Percentiles rank a stretch among this genome's conserved stretches.
These are phyloP conservation scores for Perodicticus potto DNA, from an alignment of 2,797 vertebrate genomes.

Conservation along the genomic window DNA sequence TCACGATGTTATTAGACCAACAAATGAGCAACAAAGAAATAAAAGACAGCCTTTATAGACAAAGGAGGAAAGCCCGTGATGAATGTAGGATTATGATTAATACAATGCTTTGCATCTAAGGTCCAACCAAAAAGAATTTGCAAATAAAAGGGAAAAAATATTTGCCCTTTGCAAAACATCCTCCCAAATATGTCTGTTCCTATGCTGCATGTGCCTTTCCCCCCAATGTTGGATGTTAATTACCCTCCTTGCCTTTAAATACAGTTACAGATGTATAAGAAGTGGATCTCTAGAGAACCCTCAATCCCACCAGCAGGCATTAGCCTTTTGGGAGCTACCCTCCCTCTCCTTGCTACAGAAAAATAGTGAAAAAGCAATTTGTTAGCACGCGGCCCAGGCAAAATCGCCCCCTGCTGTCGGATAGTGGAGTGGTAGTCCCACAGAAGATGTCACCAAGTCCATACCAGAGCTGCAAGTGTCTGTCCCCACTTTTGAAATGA, in stretches of 20 bases:
- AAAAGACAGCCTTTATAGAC: neutral
- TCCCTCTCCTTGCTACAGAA: neutral
- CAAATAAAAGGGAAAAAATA: neutral
- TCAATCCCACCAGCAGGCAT: conserved; percentile 42
- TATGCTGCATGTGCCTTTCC: neutral
- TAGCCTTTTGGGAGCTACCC: conserved; percentile 52
- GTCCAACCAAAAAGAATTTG: neutral
- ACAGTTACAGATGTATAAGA: neutral
- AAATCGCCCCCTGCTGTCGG: conserved; percentile 61
- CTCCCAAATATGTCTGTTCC: neutral
- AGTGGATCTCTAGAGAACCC: conserved; percentile 33
- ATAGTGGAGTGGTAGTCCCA: neutral
- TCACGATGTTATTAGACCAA: neutral
- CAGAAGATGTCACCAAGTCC: neutral
- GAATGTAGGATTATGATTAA: conserved; percentile 18
- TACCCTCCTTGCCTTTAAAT: conserved; percentile 39
- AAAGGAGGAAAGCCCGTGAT: neutral
- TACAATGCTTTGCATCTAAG: neutral
- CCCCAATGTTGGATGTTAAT: neutral
- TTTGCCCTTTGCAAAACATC: conserved; percentile 32
- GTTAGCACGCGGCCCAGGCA: neutral
- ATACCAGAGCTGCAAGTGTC: neutral
- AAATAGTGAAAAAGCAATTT: neutral
- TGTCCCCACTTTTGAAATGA: neutral
- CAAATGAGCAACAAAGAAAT: neutral